Base-by-base conservation (phyloP, 2,888 invertebrate genomes). In the Metellina segmentata region DNA sequence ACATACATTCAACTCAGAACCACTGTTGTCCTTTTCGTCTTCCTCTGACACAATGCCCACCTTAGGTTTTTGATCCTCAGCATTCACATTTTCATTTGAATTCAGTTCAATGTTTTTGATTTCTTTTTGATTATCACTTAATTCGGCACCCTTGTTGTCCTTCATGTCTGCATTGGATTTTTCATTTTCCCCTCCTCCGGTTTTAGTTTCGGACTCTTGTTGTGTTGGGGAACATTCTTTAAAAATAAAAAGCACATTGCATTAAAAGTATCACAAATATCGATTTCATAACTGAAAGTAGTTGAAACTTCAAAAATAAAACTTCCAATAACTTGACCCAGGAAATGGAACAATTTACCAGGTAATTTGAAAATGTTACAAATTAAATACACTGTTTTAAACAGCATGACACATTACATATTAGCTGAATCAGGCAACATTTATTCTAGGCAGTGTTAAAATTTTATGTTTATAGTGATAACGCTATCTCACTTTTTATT, bases 121-220 rank as follows among this genome's bases (percentile, higher is more conserved):
- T 34, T 34, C 34, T 34, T 34, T 34, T 34, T 34, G 34, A 34
- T 34, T 34, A 34, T 34, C 34, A 4, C 34, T 34, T 34, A 34
- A 34, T 34, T 34, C 34, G 34, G 34, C 34, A 34, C 34, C 34
- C 4, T 34, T 34, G 34, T 34, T 34, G 34, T 34, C 34, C 34
- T 34, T 34, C 34, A 34, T 34, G 4, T 34, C 34, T 34, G 34
- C 34, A 34, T 34, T 34, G 1, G 34, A 34, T 34, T 81, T 53
- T 48, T 71, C 81, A 75, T 89, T 69, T 20, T 52, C 81, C 75
- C 49, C 20, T 61, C 72, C 71, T 13, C 8, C 77, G n/a, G n/a
- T 20, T 20, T 19, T 74, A 52, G 74, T 20, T 19, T 74, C 74
- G 0, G 34, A 7, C 19, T 34, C 20, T 13, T 69, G 48, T 53